Evolutionary conservation across 1,140 invertebrate species (phyloP), one percentile per base, ranked within the genome.

Genomic region (Drosophila auraria): DNA sequence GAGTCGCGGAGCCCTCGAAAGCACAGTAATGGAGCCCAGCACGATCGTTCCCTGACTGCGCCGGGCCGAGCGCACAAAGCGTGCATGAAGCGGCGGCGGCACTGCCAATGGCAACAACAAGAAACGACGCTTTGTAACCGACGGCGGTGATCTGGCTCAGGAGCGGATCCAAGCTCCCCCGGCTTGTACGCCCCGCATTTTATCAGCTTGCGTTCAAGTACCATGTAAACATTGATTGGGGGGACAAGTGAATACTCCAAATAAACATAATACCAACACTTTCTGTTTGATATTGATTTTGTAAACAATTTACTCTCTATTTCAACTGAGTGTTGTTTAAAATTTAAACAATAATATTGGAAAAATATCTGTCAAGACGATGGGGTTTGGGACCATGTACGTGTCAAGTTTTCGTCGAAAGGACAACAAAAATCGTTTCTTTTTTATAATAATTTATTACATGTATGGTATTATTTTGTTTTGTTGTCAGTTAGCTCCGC

Each of bases 21-120:
- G 57, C 51, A 47, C 53, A 68, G 84, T 79, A 84, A 68, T 90
- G 75, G 27, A 84, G 84, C 78, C 71, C 62, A 72, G 76, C 86
- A 81, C 84, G 84, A 89, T 89, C 84, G 38, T 64, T 79, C 59
- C 70, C 70, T 73, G 82, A 89, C 87, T 89, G 86, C 79, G 78
- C 62, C 59, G 65, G 42, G 64, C 80, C 59, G 62, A 81, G 72
- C 65, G 64, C 71, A 56, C 47, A 71, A 68, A 82, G 61, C 78
- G 62, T 68, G 76, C 74, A 78, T 70, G 63, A 78, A 76, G 62
- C 65, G 60, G 44, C 59, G 51, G 51, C 76, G 64, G 64, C 69
- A 60, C 14, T 54, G 63, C 63, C 83, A 83, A 73, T 70, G 59
- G 47, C 68, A 82, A 65, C 61, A 78, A 62, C 64, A 82, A 56